Evolutionary conservation across 2,888 invertebrate species (phyloP).

Genomic region (Aromia moschata): DNA sequence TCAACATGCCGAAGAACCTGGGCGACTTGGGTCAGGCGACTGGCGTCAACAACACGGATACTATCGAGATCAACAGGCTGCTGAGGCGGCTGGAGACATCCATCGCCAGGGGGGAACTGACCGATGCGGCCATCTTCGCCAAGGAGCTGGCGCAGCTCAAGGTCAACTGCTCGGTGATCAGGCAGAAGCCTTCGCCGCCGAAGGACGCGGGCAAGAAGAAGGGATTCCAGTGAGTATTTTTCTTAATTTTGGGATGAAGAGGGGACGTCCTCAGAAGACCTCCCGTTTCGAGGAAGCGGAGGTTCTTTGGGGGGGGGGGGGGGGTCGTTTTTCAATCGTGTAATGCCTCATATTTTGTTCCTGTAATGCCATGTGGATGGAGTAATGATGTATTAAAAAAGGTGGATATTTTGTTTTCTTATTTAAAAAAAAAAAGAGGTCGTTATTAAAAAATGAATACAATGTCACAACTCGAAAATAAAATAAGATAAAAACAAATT

Average conservation of each 20-base stretch:
- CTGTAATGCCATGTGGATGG: too few relatives aligned
- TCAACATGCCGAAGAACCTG: slow-evolving; percentile 59
- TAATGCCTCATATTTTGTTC: too few relatives aligned
- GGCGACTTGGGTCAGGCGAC: slow-evolving; percentile 44
- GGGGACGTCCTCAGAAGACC: too few relatives aligned
- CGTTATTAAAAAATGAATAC: too few relatives aligned
- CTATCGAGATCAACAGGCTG: slow-evolving; percentile 69
- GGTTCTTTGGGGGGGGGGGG: too few relatives aligned
- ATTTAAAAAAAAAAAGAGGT: too few relatives aligned
- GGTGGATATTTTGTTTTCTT: too few relatives aligned
- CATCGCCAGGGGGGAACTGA: slow-evolving; percentile 80
- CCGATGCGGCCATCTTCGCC: slow-evolving; percentile 79
- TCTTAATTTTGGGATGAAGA: background rate
- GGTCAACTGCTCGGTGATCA: slow-evolving; percentile 76
- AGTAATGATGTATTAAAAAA: too few relatives aligned
- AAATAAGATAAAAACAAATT: too few relatives aligned
- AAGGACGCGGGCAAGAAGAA: slow-evolving; percentile 27
- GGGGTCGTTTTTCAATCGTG: too few relatives aligned
- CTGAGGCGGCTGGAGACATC: slow-evolving; percentile 79
- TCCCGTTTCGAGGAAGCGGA: too few relatives aligned
- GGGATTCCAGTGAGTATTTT: slow-evolving; percentile 38
- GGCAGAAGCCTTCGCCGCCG: slow-evolving; percentile 56
- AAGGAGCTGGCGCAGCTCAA: slow-evolving; percentile 79
- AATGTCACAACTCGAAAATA: too few relatives aligned
- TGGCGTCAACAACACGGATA: slow-evolving; percentile 63